A percentile compares a stretch with the other conserved stretches of the same genome.
Conservation (phyloP, 2,113 vertebrate genomes). For the Oophaga pumilio region DNA sequence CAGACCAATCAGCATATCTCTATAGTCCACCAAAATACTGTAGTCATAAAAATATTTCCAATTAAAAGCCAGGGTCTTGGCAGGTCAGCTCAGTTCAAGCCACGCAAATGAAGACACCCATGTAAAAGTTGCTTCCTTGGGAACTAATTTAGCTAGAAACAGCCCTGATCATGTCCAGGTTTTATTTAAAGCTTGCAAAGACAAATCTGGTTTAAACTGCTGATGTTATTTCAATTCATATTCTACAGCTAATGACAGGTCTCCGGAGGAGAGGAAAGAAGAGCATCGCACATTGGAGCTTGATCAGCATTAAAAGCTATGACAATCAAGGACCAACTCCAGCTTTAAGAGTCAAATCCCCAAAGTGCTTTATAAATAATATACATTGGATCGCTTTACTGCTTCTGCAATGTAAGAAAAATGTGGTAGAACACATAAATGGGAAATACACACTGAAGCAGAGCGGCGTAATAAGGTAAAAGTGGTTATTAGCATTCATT, state of each 20-base stretch:
- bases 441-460: background rate
- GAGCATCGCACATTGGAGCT: background rate
- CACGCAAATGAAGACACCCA: constrained; percentile 8
- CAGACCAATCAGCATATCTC: background rate
- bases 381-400: constrained; percentile 26
- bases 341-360: constrained; percentile 27
- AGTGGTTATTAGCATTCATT: background rate
- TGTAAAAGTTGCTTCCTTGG: constrained; percentile 13
- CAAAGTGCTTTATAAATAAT: constrained; percentile 25
- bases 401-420: constrained; percentile 14
- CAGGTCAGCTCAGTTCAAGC: background rate
- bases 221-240: constrained; percentile 18
- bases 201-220: constrained; percentile 25
- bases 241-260: background rate
- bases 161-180: background rate
- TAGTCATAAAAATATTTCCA: background rate
- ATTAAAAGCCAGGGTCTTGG: background rate
- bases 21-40: background rate
- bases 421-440: constrained; percentile 14
- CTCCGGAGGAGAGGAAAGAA: background rate
- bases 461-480: background rate
- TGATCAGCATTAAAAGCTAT: constrained; percentile 10
- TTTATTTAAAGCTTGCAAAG: constrained; percentile 2
- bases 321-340: constrained; percentile 5
- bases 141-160: constrained; percentile 2